phyloP scores from a whole-genome alignment of 2,797 vertebrate genomes.

The Tokudaia tokunoshimensis region DNA sequence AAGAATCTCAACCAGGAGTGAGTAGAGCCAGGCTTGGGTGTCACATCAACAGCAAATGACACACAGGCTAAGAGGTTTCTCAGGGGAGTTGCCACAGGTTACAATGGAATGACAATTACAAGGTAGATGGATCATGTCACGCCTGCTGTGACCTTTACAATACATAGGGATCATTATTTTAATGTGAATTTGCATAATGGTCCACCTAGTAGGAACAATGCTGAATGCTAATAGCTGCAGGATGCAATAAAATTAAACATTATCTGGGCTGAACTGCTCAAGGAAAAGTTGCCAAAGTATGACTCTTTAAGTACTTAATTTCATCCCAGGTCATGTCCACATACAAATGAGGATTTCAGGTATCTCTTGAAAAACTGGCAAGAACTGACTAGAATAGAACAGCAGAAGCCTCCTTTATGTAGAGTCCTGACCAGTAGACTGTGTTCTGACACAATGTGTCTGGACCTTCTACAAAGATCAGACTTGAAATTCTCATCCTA shows the following conservation, averaged over 20 bases:
- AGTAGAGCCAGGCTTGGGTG: slow-evolving; percentile 68
- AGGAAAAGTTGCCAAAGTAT: slow-evolving; percentile 78
- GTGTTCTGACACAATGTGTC: neutral
- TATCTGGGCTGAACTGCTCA: slow-evolving; percentile 83
- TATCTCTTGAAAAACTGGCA: slow-evolving; percentile 64
- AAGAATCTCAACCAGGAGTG: slow-evolving; percentile 68
- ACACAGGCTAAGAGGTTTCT: slow-evolving; percentile 84
- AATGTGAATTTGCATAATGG: slow-evolving; percentile 88
- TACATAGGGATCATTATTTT: slow-evolving; percentile 87
- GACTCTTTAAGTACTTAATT: slow-evolving; percentile 75
- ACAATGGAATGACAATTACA: slow-evolving; percentile 87
- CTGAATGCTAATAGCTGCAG: slow-evolving; percentile 85
- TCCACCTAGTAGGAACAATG: slow-evolving; percentile 83
- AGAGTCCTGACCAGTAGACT: neutral
- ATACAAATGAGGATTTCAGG: slow-evolving; percentile 20
- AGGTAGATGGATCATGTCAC: slow-evolving; percentile 87
- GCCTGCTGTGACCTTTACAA: slow-evolving; percentile 87
- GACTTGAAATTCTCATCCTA: neutral
- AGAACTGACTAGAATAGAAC: slow-evolving; percentile 7
- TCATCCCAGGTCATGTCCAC: neutral
- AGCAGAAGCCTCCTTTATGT: neutral
- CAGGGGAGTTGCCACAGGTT: slow-evolving; percentile 84
- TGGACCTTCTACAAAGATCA: neutral
- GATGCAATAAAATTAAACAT: slow-evolving; percentile 87
- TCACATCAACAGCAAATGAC: slow-evolving; percentile 72